These are phyloP conservation scores for Amphiura filiformis DNA, from an alignment of 35 echinoderm and acorn worm species.

Conservation along the genomic window DNA sequence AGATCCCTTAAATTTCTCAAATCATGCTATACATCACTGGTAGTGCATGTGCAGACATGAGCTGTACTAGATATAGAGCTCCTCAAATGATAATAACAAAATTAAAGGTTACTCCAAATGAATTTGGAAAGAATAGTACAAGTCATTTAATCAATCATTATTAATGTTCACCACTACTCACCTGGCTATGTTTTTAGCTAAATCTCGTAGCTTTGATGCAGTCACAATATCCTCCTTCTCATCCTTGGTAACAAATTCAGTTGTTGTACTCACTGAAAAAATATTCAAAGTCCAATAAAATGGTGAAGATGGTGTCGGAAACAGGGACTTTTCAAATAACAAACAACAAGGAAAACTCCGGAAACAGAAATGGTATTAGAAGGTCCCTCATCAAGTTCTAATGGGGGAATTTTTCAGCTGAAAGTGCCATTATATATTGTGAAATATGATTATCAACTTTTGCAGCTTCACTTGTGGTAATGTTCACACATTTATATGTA, in stretches of 20 bases:
- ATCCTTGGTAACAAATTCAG: neutral
- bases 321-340: neutral
- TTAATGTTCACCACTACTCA: conserved; percentile 33
- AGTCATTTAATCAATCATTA: no score
- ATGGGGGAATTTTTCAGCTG: neutral
- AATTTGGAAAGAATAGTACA: no score
- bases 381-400: neutral
- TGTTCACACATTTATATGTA: no score
- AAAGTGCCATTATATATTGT: neutral
- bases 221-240: conserved; percentile 68
- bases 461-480: neutral
- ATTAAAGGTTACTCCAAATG: no score
- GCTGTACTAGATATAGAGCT: no score
- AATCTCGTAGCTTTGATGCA: conserved; percentile 71
- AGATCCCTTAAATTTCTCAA: no score
- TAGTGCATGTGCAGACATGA: no score
- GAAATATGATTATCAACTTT: neutral
- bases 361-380: neutral
- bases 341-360: neutral
- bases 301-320: no score
- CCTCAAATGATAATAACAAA: no score
- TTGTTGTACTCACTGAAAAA: neutral
- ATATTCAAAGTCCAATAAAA: no score
- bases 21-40: no score
- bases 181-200: conserved; percentile 93